phyloP scores from a whole-genome alignment of 2,888 invertebrate species.

The Pasiphila rectangulata region DNA sequence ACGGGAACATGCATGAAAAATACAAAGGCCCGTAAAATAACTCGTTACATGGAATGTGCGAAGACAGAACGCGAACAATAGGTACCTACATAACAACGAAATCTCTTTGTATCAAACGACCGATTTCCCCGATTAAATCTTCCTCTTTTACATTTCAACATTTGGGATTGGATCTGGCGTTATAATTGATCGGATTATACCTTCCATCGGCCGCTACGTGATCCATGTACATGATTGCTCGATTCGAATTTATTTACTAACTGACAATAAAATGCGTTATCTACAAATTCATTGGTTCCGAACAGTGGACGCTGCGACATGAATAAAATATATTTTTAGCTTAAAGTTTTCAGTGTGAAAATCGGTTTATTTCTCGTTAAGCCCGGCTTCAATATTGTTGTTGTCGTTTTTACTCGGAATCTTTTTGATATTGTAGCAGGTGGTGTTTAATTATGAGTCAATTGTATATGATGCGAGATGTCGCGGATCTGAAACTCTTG shows the following conservation, averaged over 20 bases:
- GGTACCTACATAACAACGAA: not conserved
- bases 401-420: constrained; percentile 15
- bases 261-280: constrained; percentile 66
- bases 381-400: constrained; percentile 24
- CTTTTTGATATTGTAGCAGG: constrained; percentile 12
- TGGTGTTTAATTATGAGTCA: constrained; percentile 6
- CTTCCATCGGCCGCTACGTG: constrained; percentile 67
- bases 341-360: constrained; percentile 45
- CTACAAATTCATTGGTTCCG: constrained; percentile 58
- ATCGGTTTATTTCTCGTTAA: constrained; percentile 35
- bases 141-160: constrained; percentile 58
- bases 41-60: not conserved
- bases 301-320: constrained; percentile 43
- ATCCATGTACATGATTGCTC: constrained; percentile 68
- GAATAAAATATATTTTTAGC: constrained; percentile 56
- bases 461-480: no score
- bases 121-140: constrained; percentile 47
- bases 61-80: not conserved
- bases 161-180: constrained; percentile 59
- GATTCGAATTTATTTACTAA: constrained; percentile 66
- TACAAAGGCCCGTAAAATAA: not conserved
- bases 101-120: constrained; percentile 20
- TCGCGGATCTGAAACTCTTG: no score
- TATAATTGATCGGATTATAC: constrained; percentile 77
- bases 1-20: no score